A percentile compares a stretch with the other conserved stretches of the same genome.
These are phyloP conservation scores for Epizoanthus fatuus DNA, from an alignment of 92 coral and sea anemone genomes.

Conservation along the genomic window DNA sequence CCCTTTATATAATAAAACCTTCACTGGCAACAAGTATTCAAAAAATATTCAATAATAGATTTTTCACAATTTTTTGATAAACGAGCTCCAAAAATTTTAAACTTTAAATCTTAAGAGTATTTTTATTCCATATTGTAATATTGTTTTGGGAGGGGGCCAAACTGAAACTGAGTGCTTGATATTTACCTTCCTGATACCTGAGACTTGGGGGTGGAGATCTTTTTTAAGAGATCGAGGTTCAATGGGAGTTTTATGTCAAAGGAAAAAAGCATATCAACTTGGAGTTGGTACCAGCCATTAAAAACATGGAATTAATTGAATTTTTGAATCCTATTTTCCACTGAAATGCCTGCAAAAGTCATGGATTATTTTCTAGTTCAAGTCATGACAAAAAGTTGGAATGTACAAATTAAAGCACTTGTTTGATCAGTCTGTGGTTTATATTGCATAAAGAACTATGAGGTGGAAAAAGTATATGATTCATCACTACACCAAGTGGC, in stretches of 20 bases:
- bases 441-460: not conserved
- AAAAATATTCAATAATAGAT: too few relatives aligned
- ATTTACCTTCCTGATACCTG: constrained; percentile 10
- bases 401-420: constrained; percentile 27
- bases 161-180: constrained; percentile 23
- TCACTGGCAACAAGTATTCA: too few relatives aligned
- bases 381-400: constrained; percentile 12
- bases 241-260: not conserved
- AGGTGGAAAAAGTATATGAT: too few relatives aligned
- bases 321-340: too few relatives aligned
- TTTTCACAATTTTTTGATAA: too few relatives aligned
- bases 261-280: constrained; percentile 11
- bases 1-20: too few relatives aligned
- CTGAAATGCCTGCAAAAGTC: constrained; percentile 24
- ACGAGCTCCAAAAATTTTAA: not conserved
- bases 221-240: too few relatives aligned
- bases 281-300: too few relatives aligned
- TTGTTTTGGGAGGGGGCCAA: constrained; percentile 13
- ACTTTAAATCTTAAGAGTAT: not conserved
- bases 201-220: too few relatives aligned
- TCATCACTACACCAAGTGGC: too few relatives aligned
- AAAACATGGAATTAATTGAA: too few relatives aligned
- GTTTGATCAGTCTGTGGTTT: constrained; percentile 18
- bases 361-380: constrained; percentile 17
- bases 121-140: constrained; percentile 9